A percentile compares a stretch with the other conserved stretches of the same genome.
Evolutionary conservation across 2,797 vertebrate species (phyloP).

Genomic region (Betta splendens): DNA sequence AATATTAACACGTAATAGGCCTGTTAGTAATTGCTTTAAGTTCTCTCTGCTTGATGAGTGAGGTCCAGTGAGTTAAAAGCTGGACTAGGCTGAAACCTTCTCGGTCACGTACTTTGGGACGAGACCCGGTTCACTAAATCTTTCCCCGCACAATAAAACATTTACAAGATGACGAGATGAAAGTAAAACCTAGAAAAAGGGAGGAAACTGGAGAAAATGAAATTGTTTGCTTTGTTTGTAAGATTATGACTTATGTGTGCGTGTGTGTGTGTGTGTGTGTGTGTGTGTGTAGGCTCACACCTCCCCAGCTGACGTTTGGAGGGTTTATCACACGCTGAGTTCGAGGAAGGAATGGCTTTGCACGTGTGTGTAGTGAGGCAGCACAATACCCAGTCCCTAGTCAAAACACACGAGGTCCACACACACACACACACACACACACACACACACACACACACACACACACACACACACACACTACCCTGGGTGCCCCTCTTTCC

Average conservation of each 20-base stretch:
- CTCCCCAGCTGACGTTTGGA: constrained; percentile 46
- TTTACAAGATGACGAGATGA: constrained; percentile 39
- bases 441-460: constrained; percentile 31
- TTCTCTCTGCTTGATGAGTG: constrained; percentile 27
- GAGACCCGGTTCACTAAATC: constrained; percentile 30
- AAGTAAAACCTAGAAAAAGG: constrained; percentile 59
- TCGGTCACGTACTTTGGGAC: constrained; percentile 63
- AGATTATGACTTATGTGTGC: constrained; percentile 1
- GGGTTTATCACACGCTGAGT: constrained; percentile 53
- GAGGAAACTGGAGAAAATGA: constrained; percentile 39
- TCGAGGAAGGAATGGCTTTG: constrained; percentile 28
- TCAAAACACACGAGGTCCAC: constrained; percentile 75
- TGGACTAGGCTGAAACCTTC: constrained; percentile 46
- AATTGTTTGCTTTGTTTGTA: constrained; percentile 28
- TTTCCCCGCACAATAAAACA: constrained; percentile 59
- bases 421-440: constrained; percentile 42
- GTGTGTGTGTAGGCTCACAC: constrained; percentile 26
- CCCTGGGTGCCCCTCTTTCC: constrained; percentile 31
- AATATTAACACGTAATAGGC: too few relatives aligned
- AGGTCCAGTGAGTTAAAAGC: constrained; percentile 46
- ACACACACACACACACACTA: constrained; percentile 40
- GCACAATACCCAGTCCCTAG: constrained; percentile 63
- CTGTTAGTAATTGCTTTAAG: too few relatives aligned
- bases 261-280: constrained; percentile 15
- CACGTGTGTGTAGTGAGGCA: constrained; percentile 25